These are phyloP conservation scores for Tachystola acroxantha DNA, from an alignment of 2,888 invertebrate genomes.

Conservation along the genomic window DNA sequence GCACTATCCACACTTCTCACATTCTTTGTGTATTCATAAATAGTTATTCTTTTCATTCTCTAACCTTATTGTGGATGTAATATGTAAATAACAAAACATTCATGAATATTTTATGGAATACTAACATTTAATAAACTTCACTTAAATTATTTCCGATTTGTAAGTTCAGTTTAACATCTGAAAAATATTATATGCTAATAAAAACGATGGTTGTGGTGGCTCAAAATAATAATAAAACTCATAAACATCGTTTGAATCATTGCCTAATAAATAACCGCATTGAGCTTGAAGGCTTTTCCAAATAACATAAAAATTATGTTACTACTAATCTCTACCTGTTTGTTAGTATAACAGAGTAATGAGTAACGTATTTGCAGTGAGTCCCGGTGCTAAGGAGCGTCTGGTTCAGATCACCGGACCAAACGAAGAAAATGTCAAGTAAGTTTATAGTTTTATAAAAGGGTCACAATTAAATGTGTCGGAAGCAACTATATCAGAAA, in stretches of 20 bases:
- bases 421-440: conserved; percentile 95
- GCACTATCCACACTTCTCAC: neutral
- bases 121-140: too few relatives aligned
- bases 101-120: too few relatives aligned
- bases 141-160: too few relatives aligned
- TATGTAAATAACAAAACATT: too few relatives aligned
- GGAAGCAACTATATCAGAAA: too few relatives aligned
- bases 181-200: too few relatives aligned
- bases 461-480: neutral
- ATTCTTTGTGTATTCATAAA: neutral
- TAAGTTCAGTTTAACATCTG: neutral
- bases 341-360: neutral
- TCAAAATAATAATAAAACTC: neutral
- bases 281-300: conserved; percentile 44
- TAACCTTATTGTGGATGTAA: too few relatives aligned
- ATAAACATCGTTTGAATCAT: conserved; percentile 20
- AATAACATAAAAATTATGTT: conserved; percentile 26
- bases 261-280: conserved; percentile 42
- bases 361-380: conserved; percentile 82
- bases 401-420: conserved; percentile 97
- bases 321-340: conserved; percentile 15
- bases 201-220: conserved; percentile 4
- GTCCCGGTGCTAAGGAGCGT: conserved; percentile 95
- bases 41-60: too few relatives aligned
- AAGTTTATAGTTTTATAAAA: too few relatives aligned